phyloP scores from a whole-genome alignment of 2,888 invertebrate species.

The Drosophila quinaria region DNA sequence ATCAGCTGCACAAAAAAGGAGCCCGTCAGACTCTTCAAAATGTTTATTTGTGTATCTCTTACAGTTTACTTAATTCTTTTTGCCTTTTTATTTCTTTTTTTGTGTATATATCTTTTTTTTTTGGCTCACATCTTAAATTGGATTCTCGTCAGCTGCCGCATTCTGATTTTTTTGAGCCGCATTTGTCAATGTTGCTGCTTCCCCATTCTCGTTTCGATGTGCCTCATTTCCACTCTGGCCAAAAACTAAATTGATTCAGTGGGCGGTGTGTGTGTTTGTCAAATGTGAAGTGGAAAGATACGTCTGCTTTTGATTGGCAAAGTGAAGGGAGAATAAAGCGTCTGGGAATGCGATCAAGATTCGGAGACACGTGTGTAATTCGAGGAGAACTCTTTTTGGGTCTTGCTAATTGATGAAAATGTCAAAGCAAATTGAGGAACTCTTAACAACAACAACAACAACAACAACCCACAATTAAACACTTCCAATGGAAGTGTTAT shows the following conservation, averaged over 20 bases:
- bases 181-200: slow-evolving; percentile 68
- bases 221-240: slow-evolving; percentile 45
- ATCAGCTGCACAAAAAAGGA: slow-evolving; percentile 67
- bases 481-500: slow-evolving; percentile 32
- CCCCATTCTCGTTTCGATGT: slow-evolving; percentile 63
- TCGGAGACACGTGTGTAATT: slow-evolving; percentile 49
- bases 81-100: slow-evolving; percentile 8
- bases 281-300: slow-evolving; percentile 55
- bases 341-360: slow-evolving; percentile 64
- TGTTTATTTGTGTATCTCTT: slow-evolving; percentile 77
- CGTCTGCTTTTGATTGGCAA: slow-evolving; percentile 63
- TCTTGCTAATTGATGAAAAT: slow-evolving; percentile 44
- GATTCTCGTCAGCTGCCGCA: slow-evolving; percentile 53
- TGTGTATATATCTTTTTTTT: slow-evolving; percentile 6
- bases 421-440: slow-evolving; percentile 64
- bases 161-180: slow-evolving; percentile 46
- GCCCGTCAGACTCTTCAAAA: slow-evolving; percentile 57
- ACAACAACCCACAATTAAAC: slow-evolving; percentile 5
- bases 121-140: slow-evolving; percentile 56
- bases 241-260: slow-evolving; percentile 43
- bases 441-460: slow-evolving; percentile 2
- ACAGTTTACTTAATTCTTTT: slow-evolving; percentile 53
- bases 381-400: slow-evolving; percentile 13
- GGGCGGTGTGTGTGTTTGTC: slow-evolving; percentile 45
- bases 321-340: slow-evolving; percentile 67